Percentiles rank a stretch among this genome's conserved stretches.
phyloP scores from a whole-genome alignment of 2,888 invertebrate species.

The Hipparchia sbordonii region DNA sequence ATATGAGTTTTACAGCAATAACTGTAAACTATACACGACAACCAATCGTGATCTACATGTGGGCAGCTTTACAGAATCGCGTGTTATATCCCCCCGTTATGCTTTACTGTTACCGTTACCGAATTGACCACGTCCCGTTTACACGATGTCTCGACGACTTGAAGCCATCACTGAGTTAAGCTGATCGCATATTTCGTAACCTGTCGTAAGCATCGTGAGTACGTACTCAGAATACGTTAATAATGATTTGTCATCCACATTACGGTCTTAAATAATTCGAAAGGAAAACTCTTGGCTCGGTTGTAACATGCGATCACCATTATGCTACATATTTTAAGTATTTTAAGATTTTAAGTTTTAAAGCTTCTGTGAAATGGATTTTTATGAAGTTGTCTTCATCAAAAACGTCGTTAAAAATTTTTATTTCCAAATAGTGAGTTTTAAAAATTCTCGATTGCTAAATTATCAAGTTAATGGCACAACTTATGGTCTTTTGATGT shows the following conservation, averaged over 20 bases:
- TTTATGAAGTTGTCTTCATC: constrained; percentile 11
- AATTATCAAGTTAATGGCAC: background rate
- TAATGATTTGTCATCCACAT: background rate
- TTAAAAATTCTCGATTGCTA: background rate
- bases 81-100: constrained; percentile 59
- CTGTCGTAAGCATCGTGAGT: background rate
- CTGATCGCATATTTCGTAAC: background rate
- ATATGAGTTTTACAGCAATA: constrained; percentile 35
- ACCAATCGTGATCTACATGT: constrained; percentile 47
- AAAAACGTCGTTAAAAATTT: constrained; percentile 7
- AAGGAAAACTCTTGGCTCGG: background rate
- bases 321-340: background rate
- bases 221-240: background rate
- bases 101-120: constrained; percentile 64
- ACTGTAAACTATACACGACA: constrained; percentile 38
- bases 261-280: background rate
- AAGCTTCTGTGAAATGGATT: constrained; percentile 24
- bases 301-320: background rate
- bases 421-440: background rate
- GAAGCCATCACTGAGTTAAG: background rate
- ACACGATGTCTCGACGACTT: constrained; percentile 33
- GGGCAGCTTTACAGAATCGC: constrained; percentile 42
- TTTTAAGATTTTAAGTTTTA: too few species aligned
- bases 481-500: background rate
- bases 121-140: constrained; percentile 62